Evolutionary conservation across 2,113 vertebrate genomes (phyloP).

Genomic region (Engystomops pustulosus): DNA sequence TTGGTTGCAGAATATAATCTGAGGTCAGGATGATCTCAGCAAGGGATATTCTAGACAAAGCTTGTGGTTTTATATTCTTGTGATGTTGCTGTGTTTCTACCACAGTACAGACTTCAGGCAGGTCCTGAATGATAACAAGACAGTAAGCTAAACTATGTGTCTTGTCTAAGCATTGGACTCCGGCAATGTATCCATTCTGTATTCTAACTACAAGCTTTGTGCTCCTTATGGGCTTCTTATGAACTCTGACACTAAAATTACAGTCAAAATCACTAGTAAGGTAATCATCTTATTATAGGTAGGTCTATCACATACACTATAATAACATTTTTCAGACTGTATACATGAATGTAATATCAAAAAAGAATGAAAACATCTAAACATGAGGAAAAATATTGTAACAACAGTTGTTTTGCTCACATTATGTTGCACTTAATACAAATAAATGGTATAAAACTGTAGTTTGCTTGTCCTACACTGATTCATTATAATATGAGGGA

Average conservation of each 20-base stretch:
- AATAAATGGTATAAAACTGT: too few species aligned
- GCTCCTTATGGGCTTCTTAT: constrained; percentile 22
- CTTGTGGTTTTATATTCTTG: constrained; percentile 53
- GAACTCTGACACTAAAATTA: neutral
- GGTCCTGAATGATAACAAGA: constrained; percentile 56
- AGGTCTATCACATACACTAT: neutral
- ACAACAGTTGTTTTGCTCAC: neutral
- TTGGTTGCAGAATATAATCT: constrained; percentile 20
- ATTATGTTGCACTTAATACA: too few species aligned
- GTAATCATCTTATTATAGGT: neutral
- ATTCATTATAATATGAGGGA: too few species aligned
- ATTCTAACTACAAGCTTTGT: constrained; percentile 30
- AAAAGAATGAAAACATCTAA: neutral
- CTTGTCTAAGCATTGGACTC: constrained; percentile 36
- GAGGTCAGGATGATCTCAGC: constrained; percentile 38
- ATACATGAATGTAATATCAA: neutral
- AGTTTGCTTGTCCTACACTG: too few species aligned
- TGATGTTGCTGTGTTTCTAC: constrained; percentile 52
- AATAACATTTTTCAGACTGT: neutral
- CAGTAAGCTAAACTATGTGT: constrained; percentile 37
- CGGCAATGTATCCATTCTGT: constrained; percentile 1
- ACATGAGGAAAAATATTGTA: neutral
- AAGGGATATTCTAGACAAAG: constrained; percentile 34
- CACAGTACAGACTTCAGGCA: constrained; percentile 42
- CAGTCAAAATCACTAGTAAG: neutral